Percentiles rank a stretch among this genome's conserved stretches.
Evolutionary conservation across 1,140 invertebrate genomes (phyloP).

Genomic region (Meloidogyne hapla): DNA sequence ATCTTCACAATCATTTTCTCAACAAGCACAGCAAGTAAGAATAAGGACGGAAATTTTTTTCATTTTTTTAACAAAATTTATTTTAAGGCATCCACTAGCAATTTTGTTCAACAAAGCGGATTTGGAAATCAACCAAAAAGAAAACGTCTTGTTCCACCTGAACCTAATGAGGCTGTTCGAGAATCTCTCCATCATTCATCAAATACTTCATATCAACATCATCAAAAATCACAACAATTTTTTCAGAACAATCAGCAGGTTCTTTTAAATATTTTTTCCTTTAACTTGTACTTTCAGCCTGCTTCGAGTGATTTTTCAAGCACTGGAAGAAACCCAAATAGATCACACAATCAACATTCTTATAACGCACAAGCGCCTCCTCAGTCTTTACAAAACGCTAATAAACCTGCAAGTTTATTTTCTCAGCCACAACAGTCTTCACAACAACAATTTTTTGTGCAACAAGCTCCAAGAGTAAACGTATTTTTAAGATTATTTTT

Average conservation of each 20-base stretch:
- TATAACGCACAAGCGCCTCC: background rate
- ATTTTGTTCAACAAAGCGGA: background rate
- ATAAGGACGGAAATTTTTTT: no score
- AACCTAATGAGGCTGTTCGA: background rate
- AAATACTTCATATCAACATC: background rate
- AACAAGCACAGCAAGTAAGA: background rate
- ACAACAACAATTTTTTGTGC: background rate
- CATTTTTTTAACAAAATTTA: background rate
- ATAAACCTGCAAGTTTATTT: background rate
- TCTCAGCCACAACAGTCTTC: background rate
- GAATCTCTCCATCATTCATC: background rate
- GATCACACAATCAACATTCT: background rate
- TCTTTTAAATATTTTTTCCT: background rate
- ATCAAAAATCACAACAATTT: background rate
- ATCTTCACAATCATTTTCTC: conserved; percentile 9
- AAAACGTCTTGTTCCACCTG: conserved; percentile 3
- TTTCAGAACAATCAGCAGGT: background rate
- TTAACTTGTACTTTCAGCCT: background rate
- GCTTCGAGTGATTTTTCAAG: background rate
- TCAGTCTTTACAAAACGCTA: background rate
- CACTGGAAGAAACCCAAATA: background rate
- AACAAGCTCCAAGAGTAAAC: background rate
- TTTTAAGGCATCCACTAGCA: background rate
- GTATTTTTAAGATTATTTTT: background rate
- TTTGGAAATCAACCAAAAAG: background rate